phyloP scores from a whole-genome alignment of 2,797 vertebrate genomes.

The Gorsachius magnificus region DNA sequence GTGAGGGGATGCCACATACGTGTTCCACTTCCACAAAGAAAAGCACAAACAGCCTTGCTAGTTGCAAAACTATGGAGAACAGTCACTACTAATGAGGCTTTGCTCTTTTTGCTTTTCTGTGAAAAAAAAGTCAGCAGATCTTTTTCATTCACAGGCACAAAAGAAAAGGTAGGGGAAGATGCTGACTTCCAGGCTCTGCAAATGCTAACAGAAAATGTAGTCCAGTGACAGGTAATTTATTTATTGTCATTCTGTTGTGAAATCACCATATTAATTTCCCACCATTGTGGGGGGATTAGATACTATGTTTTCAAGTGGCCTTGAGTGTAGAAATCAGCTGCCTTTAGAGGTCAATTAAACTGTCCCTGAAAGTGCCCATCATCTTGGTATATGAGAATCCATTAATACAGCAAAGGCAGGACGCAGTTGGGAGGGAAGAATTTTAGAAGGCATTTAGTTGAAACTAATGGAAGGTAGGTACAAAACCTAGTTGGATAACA shows the following conservation, averaged over 20 bases:
- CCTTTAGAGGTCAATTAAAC: background rate
- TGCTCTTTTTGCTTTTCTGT: background rate
- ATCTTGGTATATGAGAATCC: background rate
- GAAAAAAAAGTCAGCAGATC: background rate
- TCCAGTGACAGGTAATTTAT: background rate
- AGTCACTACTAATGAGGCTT: background rate
- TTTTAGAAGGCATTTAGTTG: background rate
- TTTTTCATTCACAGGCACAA: background rate
- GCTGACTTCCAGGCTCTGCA: background rate
- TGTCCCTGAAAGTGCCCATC: background rate
- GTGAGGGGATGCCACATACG: background rate
- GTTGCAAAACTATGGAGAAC: background rate
- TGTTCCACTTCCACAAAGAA: background rate
- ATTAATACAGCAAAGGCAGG: background rate
- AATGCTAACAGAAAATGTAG: background rate
- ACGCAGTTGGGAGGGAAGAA: background rate
- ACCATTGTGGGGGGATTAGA: background rate
- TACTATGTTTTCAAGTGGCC: background rate
- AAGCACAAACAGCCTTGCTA: background rate
- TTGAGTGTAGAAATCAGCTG: background rate
- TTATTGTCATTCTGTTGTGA: conserved; percentile 10
- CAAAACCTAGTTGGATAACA: background rate
- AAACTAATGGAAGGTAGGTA: background rate
- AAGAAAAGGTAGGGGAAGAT: background rate
- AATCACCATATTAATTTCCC: background rate